These are phyloP conservation scores for Ciconia stormi DNA, from an alignment of 2,113 vertebrate species.

Conservation along the genomic window DNA sequence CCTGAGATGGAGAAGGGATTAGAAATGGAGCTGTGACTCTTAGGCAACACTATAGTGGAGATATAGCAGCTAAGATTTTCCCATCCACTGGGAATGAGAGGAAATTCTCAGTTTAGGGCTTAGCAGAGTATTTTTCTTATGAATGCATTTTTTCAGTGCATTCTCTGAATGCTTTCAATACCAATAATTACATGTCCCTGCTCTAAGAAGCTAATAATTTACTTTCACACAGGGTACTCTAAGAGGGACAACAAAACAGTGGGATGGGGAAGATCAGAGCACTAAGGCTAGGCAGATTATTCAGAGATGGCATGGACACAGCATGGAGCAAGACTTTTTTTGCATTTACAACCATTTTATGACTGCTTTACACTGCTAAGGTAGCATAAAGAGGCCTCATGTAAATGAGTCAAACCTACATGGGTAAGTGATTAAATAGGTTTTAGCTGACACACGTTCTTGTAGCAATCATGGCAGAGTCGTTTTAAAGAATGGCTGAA, in stretches of 20 bases:
- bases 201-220: not conserved
- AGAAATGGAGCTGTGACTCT: not conserved
- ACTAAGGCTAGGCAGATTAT: not conserved
- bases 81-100: not conserved
- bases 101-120: not conserved
- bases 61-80: not conserved
- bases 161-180: not conserved
- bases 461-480: not conserved
- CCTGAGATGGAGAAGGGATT: not conserved
- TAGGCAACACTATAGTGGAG: not conserved
- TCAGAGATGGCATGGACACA: not conserved
- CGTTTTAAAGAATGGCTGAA: not conserved
- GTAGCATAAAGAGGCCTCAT: not conserved
- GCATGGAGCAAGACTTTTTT: not conserved
- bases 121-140: not conserved
- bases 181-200: not conserved
- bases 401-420: not conserved
- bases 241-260: not conserved
- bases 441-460: not conserved
- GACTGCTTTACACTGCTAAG: not conserved
- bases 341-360: not conserved
- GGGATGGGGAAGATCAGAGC: not conserved
- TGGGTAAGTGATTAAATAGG: not conserved
- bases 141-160: not conserved
- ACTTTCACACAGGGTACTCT: not conserved